These are phyloP conservation scores for Scaptomyza reducta DNA, from an alignment of 2,888 invertebrate species.

Conservation along the genomic window DNA sequence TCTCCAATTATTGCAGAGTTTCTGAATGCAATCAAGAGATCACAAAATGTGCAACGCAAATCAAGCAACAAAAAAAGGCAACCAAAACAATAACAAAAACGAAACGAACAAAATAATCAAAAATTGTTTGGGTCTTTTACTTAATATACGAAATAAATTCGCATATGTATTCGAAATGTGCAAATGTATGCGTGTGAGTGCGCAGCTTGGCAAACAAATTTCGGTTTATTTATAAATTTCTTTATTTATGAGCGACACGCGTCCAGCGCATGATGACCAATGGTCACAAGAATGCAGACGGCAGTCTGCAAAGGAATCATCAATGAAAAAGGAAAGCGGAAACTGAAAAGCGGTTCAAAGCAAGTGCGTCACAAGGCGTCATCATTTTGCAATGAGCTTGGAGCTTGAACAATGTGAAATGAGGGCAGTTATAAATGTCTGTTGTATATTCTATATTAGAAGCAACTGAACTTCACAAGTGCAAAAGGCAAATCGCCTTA, in stretches of 20 bases:
- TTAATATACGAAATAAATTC: conserved; percentile 17
- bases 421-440: conserved; percentile 32
- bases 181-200: conserved; percentile 5
- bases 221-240: conserved; percentile 54
- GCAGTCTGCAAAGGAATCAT: not conserved
- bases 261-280: conserved; percentile 51
- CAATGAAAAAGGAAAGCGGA: not conserved
- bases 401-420: conserved; percentile 15
- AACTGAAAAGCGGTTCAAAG: conserved; percentile 39
- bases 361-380: conserved; percentile 55
- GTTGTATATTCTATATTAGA: too few species aligned
- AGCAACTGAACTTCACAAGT: not conserved
- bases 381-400: conserved; percentile 14
- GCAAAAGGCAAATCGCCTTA: not conserved
- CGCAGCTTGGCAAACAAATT: conserved; percentile 31
- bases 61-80: not conserved
- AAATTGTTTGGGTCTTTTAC: not conserved
- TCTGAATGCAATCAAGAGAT: conserved; percentile 15
- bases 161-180: conserved; percentile 10
- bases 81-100: not conserved
- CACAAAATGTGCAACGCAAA: conserved; percentile 6
- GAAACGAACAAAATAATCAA: conserved; percentile 10
- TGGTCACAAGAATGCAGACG: conserved; percentile 10
- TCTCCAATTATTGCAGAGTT: conserved; percentile 4
- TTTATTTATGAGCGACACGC: conserved; percentile 58